phyloP scores from a whole-genome alignment of 2,888 invertebrate species.

The Melanargia galathea region DNA sequence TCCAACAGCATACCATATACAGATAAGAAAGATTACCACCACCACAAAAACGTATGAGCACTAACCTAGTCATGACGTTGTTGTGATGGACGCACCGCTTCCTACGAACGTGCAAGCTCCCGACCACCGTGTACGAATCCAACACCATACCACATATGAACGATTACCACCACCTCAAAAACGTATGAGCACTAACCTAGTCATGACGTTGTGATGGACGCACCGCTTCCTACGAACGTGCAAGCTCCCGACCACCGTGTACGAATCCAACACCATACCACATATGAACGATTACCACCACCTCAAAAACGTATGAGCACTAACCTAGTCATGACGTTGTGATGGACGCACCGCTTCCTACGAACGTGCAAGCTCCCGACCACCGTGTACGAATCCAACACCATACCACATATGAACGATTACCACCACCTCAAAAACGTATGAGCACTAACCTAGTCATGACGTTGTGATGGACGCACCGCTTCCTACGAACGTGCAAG shows the following conservation, averaged over 20 bases:
- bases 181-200: constrained; percentile 65
- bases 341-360: constrained; percentile 72
- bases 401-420: constrained; percentile 9
- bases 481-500: constrained; percentile 67
- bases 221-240: constrained; percentile 70
- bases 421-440: constrained; percentile 44
- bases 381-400: constrained; percentile 57
- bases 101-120: constrained; percentile 68
- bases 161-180: constrained; percentile 44
- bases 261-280: constrained; percentile 41
- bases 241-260: constrained; percentile 70
- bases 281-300: constrained; percentile 39
- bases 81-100: constrained; percentile 74
- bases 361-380: constrained; percentile 67
- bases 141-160: constrained; percentile 10
- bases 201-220: constrained; percentile 73
- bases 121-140: constrained; percentile 64
- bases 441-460: constrained; percentile 73
- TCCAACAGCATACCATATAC: constrained; percentile 3
- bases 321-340: constrained; percentile 78
- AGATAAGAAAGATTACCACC: constrained; percentile 35
- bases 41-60: constrained; percentile 45
- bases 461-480: constrained; percentile 73
- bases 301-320: constrained; percentile 48
- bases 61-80: constrained; percentile 78